These are phyloP conservation scores for Silurus lanzhouensis DNA, from an alignment of 2,797 vertebrate genomes.

Conservation along the genomic window DNA sequence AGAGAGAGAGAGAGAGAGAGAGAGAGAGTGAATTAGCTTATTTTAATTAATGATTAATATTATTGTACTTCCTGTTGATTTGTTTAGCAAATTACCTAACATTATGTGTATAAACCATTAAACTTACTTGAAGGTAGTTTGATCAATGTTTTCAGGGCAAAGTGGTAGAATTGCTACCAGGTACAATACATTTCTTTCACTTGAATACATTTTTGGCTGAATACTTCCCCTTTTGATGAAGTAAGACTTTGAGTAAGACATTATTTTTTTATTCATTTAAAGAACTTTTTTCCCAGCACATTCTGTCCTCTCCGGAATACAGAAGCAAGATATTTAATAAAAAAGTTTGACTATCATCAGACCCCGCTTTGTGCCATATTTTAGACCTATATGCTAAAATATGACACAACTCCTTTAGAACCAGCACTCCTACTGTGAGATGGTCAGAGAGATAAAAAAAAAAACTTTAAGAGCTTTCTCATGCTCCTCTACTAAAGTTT, in stretches of 20 bases:
- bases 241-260: background rate
- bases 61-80: no score
- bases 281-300: background rate
- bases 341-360: background rate
- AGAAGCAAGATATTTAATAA: background rate
- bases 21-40: no score
- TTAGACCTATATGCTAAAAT: background rate
- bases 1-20: no score
- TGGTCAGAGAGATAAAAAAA: background rate
- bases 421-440: background rate
- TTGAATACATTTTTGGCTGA: background rate
- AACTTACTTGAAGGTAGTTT: background rate
- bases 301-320: background rate
- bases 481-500: constrained; percentile 14
- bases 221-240: background rate
- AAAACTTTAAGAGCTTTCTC: constrained; percentile 29
- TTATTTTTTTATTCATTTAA: background rate
- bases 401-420: constrained; percentile 1
- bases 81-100: no score
- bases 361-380: constrained; percentile 9
- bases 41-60: no score
- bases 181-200: background rate
- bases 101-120: no score
- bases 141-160: background rate
- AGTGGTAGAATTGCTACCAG: background rate